A percentile compares a stretch with the other conserved stretches of the same genome.
Conservation (phyloP, 1,140 invertebrate species). For the Limonius californicus region DNA sequence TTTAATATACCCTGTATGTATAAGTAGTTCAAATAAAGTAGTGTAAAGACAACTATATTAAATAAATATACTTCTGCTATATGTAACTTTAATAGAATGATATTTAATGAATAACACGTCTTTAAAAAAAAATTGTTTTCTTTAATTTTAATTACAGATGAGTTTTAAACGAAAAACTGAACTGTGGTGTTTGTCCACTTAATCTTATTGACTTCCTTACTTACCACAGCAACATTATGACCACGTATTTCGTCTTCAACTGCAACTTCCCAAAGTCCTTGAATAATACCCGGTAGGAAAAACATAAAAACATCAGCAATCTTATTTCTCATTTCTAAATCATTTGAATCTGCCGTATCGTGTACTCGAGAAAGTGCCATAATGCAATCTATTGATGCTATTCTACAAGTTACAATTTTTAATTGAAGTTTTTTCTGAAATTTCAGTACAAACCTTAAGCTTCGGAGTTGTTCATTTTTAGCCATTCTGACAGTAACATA, state of each 20-base stretch:
- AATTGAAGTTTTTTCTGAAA: too few species aligned
- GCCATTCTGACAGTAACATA: conserved; percentile 56
- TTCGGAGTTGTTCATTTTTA: conserved; percentile 54
- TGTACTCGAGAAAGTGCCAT: conserved; percentile 56
- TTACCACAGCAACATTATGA: conserved; percentile 58
- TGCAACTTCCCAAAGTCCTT: conserved; percentile 54
- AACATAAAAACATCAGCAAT: conserved; percentile 56
- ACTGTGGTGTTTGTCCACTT: too few species aligned
- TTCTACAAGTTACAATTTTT: conserved; percentile 16
- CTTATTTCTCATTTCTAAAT: conserved; percentile 48
- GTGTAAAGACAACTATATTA: too few species aligned
- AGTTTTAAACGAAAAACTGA: too few species aligned
- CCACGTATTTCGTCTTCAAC: conserved; percentile 55
- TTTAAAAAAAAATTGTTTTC: too few species aligned
- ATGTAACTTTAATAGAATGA: too few species aligned
- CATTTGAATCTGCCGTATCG: conserved; percentile 41
- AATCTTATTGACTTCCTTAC: too few species aligned
- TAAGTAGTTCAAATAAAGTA: too few species aligned
- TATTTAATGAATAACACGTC: too few species aligned
- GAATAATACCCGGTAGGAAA: conserved; percentile 60
- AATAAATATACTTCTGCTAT: too few species aligned
- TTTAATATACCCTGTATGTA: too few species aligned
- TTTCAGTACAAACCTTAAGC: conserved; percentile 54
- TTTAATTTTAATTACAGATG: too few species aligned
- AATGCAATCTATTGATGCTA: conserved; percentile 54